Evolutionary conservation across 2,113 vertebrate species (phyloP), one percentile per base, ranked within the genome.

Genomic region (Muntiacus muntjak): DNA sequence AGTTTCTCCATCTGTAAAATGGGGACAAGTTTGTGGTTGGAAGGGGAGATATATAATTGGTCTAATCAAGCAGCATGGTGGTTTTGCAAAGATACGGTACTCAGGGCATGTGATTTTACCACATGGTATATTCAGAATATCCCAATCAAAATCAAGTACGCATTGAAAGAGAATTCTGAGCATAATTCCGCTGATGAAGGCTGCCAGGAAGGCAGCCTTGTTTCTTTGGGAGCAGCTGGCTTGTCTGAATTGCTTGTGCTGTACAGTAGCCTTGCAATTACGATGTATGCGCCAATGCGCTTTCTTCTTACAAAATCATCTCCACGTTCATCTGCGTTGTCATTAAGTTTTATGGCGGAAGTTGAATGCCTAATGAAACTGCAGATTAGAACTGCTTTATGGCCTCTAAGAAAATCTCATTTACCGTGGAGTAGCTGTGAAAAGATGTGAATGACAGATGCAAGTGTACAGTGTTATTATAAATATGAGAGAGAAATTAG

Each of bases 361-460:
- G 87, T 87, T 94, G 97, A 98, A 98, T 89, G 83, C 47, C 86
- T 91, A 95, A 96, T 11, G 1, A 98, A 96, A 98, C 97, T 97
- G 96, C 97, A 93, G 97, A 98, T 79, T 87, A 87, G 94, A 92
- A 93, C 90, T 88, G 87, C 82, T 94, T 96, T 98, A 97, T 91
- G 98, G 97, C 94, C 98, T 98, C 98, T 98, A 98, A 98, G 91
- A 96, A 98, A 98, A 98, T 97, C 95, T 98, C 98, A 96, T 96
- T 96, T 98, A 97, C 95, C 97, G 92, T 95, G 74, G 87, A 97
- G 90, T 98, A 97, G 98, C 97, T 98, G 98, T 98, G 96, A 98
- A 98, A 97, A 98, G 96, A 98, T 97, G 88, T 98, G 98, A 99
- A 88, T 98, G 98, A 97, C 98, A 98, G 98, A 98, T 97, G 87